Percentiles rank a stretch among this genome's conserved stretches.
Conservation (phyloP, 2,888 invertebrate species). For the Drosophila falleni region DNA sequence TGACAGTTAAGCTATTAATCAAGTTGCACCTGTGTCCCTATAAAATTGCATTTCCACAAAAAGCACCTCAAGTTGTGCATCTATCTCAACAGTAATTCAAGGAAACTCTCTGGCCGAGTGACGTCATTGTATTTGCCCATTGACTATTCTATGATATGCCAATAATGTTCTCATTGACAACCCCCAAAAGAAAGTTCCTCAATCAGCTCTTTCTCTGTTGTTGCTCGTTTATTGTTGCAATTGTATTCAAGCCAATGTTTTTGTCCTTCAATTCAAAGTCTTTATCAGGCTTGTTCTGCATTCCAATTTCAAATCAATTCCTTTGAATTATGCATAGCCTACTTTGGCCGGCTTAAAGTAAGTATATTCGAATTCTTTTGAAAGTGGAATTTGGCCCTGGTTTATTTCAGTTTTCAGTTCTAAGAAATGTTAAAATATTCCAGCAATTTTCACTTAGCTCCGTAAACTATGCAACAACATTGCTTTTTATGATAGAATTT, state of each 20-base stretch:
- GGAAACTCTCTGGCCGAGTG: conserved; percentile 11
- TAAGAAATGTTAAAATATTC: conserved; percentile 11
- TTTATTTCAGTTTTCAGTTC: background rate
- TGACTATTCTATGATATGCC: conserved; percentile 16
- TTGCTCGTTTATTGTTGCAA: conserved; percentile 4
- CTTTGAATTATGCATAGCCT: conserved; percentile 23
- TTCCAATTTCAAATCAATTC: conserved; percentile 18
- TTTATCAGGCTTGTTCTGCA: conserved; percentile 17
- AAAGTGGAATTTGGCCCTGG: conserved; percentile 7
- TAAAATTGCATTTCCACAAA: background rate
- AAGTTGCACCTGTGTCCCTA: conserved; percentile 15
- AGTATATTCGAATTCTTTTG: conserved; percentile 8
- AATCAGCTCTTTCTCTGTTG: conserved; percentile 8
- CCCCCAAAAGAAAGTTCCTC: conserved; percentile 19
- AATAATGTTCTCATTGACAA: conserved; percentile 33
- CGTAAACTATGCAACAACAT: conserved; percentile 4
- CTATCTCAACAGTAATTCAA: conserved; percentile 13
- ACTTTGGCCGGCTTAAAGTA: conserved; percentile 10
- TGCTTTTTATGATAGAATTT: conserved; percentile 1
- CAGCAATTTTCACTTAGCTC: background rate
- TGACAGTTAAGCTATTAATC: conserved; percentile 28
- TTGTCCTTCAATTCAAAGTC: conserved; percentile 20
- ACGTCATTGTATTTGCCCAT: conserved; percentile 31
- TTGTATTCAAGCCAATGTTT: conserved; percentile 8
- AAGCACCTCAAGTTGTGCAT: background rate